phyloP scores from a whole-genome alignment of 2,113 vertebrate genomes.

The Electrona antarctica region DNA sequence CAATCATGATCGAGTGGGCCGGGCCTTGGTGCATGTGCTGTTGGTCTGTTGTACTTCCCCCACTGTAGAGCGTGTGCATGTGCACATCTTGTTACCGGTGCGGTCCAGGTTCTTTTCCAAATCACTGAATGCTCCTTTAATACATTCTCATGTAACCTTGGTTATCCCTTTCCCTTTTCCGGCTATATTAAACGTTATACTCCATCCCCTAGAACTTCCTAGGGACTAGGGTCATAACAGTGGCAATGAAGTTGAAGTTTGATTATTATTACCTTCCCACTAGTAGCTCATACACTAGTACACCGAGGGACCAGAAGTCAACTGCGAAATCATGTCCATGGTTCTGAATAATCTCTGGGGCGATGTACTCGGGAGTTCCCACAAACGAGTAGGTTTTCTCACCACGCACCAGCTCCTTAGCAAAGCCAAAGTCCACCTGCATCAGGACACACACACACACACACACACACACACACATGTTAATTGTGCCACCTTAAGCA shows the following conservation, averaged over 20 bases:
- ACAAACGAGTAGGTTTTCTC: constrained; percentile 87
- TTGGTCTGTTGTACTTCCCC: too few relatives aligned
- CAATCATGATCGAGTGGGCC: too few relatives aligned
- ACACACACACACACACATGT: neutral
- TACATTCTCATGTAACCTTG: neutral
- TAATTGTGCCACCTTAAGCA: neutral
- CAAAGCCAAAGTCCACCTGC: constrained; percentile 88
- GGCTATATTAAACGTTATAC: neutral
- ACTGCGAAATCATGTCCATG: constrained; percentile 85
- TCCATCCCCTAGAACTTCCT: too few relatives aligned
- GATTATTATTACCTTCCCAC: constrained; percentile 77
- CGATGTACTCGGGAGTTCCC: constrained; percentile 85
- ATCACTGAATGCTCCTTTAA: too few relatives aligned
- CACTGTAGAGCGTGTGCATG: too few relatives aligned
- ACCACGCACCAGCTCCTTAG: constrained; percentile 77
- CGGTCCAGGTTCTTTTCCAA: too few relatives aligned
- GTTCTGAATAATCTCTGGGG: constrained; percentile 85
- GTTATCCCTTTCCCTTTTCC: neutral
- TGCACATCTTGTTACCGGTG: too few relatives aligned
- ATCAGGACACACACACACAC: neutral
- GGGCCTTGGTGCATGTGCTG: too few relatives aligned
- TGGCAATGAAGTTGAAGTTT: neutral
- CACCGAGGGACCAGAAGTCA: constrained; percentile 85
- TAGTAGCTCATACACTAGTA: constrained; percentile 82
- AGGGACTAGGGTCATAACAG: neutral